Base-by-base conservation (phyloP, 2,113 vertebrate species). In the Phasianus colchicus region DNA sequence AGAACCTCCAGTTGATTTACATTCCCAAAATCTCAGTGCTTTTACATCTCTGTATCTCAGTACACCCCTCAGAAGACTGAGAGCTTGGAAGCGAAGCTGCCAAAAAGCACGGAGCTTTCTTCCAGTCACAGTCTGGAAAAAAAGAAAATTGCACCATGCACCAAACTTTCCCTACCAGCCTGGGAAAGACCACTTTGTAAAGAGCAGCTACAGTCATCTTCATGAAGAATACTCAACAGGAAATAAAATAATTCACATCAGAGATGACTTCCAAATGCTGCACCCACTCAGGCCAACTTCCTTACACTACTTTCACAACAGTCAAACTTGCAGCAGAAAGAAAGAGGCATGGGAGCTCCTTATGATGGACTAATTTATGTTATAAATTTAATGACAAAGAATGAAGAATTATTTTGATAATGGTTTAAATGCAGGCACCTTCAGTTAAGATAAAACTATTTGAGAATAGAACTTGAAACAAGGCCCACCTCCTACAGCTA, bases 221-320 rank as follows among this genome's bases (percentile, higher is more conserved):
- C 50, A 63, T n/a, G 60, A 90, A 63, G 30, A 76, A 34, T 11
- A 80, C 32, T 42, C n/a, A 55, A 19, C 13, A 66, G 54, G 54
- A 75, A 73, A 20, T 72, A 75, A 70, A 94, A n/a, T 11, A 55
- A 81, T 55, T 91, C 16, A 8, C 18, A 38, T 70, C 67, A 82
- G 24, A 36, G 5, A 18, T 47, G 40, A 32, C 48, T 77, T 83
- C 38, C 69, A 55, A 73, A 52, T 13, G 4, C 47, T 70, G 45
- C 42, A 52, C 36, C 38, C 20, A 10, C 9, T 24, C 48, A 70
- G 20, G 21, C 40, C 85, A 85, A 17, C 42, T 67, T 63, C 48
- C 21, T 58, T 22, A 25, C 0, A 1, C 18, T 82, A 25, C 43
- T 85, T 73, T 73, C 50, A 54, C 0, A 3, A 76, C 21, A 63